These are phyloP conservation scores for Pipra filicauda DNA, from an alignment of 2,113 vertebrate species.

Conservation along the genomic window DNA sequence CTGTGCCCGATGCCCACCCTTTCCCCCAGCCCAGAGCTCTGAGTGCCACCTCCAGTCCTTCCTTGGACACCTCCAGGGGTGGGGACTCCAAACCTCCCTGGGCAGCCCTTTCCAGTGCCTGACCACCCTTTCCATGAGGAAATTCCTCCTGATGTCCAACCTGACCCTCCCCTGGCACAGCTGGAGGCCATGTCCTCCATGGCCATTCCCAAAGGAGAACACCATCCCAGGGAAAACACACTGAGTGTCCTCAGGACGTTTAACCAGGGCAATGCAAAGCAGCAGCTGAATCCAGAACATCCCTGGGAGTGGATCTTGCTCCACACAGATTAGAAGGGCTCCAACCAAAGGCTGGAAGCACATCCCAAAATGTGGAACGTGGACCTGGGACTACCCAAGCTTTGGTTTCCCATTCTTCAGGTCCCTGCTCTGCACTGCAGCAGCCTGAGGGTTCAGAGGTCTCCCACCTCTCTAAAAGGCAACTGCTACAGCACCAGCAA, in stretches of 20 bases:
- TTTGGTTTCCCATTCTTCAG: neutral
- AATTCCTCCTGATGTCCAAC: fast-evolving
- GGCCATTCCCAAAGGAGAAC: neutral
- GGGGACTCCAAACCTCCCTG: neutral
- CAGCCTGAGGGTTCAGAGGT: neutral
- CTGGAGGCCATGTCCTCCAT: fast-evolving
- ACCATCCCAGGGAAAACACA: fast-evolving
- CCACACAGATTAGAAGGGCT: neutral
- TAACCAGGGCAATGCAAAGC: neutral
- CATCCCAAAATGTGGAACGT: neutral
- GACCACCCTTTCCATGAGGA: neutral
- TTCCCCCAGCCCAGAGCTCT: neutral
- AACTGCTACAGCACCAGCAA: neutral
- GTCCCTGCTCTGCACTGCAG: neutral
- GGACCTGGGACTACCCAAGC: neutral
- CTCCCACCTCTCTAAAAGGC: neutral
- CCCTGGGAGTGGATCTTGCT: neutral
- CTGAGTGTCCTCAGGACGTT: fast-evolving
- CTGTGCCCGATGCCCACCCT: neutral
- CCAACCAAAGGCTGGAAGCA: neutral
- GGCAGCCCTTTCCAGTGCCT: neutral
- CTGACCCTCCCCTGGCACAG: neutral
- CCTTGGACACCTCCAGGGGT: neutral
- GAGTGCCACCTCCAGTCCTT: fast-evolving
- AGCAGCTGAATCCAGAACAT: neutral